Evolutionary conservation across 2,797 vertebrate genomes (phyloP).

Genomic region (Euphonia xanthogaster): DNA sequence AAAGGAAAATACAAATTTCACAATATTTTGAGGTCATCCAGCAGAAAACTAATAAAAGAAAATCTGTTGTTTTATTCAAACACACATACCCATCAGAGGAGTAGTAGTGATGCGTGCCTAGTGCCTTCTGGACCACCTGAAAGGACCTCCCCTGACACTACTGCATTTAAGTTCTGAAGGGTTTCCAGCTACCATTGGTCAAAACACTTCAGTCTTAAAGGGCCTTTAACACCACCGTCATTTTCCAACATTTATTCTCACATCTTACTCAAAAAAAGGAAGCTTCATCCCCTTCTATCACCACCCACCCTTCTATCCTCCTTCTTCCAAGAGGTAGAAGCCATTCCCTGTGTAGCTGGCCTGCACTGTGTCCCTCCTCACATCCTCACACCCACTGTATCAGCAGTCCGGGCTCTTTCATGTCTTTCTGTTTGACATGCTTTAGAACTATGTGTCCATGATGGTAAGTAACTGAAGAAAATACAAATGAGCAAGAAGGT

Average conservation of each 20-base stretch:
- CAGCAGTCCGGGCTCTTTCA: not conserved
- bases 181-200: not conserved
- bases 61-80: not conserved
- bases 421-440: fast-evolving
- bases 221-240: not conserved
- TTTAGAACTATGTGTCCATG: not conserved
- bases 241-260: not conserved
- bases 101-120: not conserved
- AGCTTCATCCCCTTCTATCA: not conserved
- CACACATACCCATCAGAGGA: not conserved
- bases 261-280: not conserved
- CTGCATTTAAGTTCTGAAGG: not conserved
- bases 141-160: not conserved
- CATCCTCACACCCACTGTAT: fast-evolving
- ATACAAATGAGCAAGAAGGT: not conserved
- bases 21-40: not conserved
- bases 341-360: fast-evolving
- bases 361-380: not conserved
- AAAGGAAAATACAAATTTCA: not conserved
- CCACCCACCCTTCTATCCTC: not conserved
- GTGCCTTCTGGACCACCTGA: not conserved
- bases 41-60: not conserved
- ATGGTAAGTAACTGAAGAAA: not conserved
- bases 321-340: not conserved
- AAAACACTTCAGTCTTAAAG: not conserved